Evolutionary conservation across 1,140 invertebrate genomes (phyloP), one percentile per base, ranked within the genome.

Genomic region (Trinorchestia longiramus): DNA sequence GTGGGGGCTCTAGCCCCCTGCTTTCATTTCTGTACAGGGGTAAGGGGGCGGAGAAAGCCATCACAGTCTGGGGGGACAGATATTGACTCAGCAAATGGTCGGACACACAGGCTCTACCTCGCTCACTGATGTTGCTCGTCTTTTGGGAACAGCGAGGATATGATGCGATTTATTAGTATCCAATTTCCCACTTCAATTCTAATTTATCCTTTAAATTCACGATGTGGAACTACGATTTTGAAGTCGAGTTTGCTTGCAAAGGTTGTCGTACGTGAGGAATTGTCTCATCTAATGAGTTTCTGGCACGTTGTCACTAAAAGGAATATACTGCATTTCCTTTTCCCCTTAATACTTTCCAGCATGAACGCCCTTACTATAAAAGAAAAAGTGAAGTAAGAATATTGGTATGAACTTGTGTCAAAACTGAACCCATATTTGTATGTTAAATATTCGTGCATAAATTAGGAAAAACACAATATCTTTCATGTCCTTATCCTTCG

Each of bases 71-170:
- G 43, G 44, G 90, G 43, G 92, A 94, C 92, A 44, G 43, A 44
- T 94, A 94, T 94, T 94, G 43, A 94, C 92, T 94, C 92, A 43
- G 92, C 92, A 94, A 94, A 94, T 94, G 92, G 92, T 45, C 15
- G 92, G 40, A 45, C 43, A 47, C 6, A 8, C 15, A 1, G 4
- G 23, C 92, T 94, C 92, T 43, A 36, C 92, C 92, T 94, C 92
- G 36, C 44, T 0, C 19, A 28, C 41, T 19, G 17, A 43, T 43
- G 43, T 43, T 42, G 43, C 43, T 91, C 36, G 28, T 91, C 88
- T 91, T 91, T 28, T 23, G 88, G 88, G 4, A 28, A 42, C 3
- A 11, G 62, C 62, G 28, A 77, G 62, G 11, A 77, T 77, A 36
- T 11, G 11, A 77, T 15, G 11, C 15, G 3, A 77, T 11, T 77